Base-by-base conservation (phyloP, 2,797 vertebrate species). In the Adelosebastes latens region DNA sequence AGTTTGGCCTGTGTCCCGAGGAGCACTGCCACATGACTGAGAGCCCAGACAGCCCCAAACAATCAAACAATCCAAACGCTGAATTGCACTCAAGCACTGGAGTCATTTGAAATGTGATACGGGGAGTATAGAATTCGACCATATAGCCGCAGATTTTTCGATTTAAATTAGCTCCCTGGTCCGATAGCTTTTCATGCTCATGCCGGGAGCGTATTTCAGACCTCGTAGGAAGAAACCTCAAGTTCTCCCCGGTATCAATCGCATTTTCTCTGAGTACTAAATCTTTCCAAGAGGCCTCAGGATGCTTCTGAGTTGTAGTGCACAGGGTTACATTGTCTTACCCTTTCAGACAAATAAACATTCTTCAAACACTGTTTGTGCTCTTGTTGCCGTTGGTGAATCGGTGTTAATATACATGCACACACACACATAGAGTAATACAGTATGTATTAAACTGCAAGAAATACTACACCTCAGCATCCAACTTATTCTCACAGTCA, bases 291-390 rank as follows among this genome's bases (percentile, higher is more conserved):
- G 89, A 93, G 86, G 74, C 91, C 81, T 81, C 64, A 14, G 90
- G 87, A 91, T 78, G 72, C 69, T 88, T 93, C 91, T 84, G 91
- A 94, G 88, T 84, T 88, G 78, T 69, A 84, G 80, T 91, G 86
- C 88, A 85, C 82, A 90, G 86, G 93, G 89, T 95, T 91, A 93
- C 90, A 91, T 90, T 92, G 87, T 95, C 92, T 92, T 91, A 92
- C 80, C 83, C 86, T 87, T 81, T 90, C 79, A 85, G 86, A 93
- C 59, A 69, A 85, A 91, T 86, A 89, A 93, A 92, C 88, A 88
- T 62, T 78, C 85, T 92, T 90, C 71, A 87, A 85, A 88, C 70
- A 77, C 65, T 79, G 67, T 82, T 91, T 90, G 20, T 52, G 88
- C 67, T 72, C 68, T 85, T 83, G 46, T 85, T 67, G 71, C 87